Percentiles rank a stretch among this genome's conserved stretches.
Evolutionary conservation across 2,113 vertebrate genomes (phyloP).

Genomic region (Nansenia antarctica): DNA sequence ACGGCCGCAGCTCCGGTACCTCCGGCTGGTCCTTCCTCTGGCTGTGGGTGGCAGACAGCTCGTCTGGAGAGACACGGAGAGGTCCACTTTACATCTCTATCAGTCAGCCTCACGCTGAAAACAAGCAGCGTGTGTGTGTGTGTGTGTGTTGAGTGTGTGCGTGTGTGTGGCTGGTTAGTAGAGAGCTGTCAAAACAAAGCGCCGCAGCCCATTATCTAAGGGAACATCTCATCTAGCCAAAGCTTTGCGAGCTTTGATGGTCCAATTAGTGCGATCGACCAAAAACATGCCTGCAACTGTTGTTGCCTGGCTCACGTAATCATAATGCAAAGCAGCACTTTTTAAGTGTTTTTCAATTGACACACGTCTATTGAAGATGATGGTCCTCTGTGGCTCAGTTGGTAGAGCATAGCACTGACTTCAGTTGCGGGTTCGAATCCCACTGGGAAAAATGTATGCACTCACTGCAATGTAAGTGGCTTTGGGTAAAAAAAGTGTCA

Average conservation of each 20-base stretch:
- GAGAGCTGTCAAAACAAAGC: slow-evolving; percentile 55
- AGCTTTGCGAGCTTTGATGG: slow-evolving; percentile 25
- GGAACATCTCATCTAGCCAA: slow-evolving; percentile 38
- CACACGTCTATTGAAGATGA: no score
- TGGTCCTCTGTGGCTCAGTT: no score
- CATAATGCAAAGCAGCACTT: no score
- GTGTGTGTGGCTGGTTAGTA: slow-evolving; percentile 47
- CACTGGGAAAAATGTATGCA: no score
- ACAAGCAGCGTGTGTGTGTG: slow-evolving; percentile 29
- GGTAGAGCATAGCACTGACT: no score
- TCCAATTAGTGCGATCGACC: slow-evolving; percentile 49
- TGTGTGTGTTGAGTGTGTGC: no score
- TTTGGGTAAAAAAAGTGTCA: no score
- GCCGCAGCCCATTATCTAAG: slow-evolving; percentile 34
- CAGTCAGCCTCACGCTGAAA: slow-evolving; percentile 19
- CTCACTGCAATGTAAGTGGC: no score
- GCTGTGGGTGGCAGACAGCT: slow-evolving; percentile 58
- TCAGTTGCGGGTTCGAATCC: no score
- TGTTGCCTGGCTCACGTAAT: no score
- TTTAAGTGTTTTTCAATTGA: no score
- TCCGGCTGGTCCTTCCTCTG: slow-evolving; percentile 79
- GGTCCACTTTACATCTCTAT: slow-evolving; percentile 39
- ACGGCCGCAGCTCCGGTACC: slow-evolving; percentile 75
- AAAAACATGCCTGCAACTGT: no score
- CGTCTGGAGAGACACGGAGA: slow-evolving; percentile 65